These are phyloP conservation scores for Chelon labrosus DNA, from an alignment of 2,797 vertebrate species.

Conservation along the genomic window DNA sequence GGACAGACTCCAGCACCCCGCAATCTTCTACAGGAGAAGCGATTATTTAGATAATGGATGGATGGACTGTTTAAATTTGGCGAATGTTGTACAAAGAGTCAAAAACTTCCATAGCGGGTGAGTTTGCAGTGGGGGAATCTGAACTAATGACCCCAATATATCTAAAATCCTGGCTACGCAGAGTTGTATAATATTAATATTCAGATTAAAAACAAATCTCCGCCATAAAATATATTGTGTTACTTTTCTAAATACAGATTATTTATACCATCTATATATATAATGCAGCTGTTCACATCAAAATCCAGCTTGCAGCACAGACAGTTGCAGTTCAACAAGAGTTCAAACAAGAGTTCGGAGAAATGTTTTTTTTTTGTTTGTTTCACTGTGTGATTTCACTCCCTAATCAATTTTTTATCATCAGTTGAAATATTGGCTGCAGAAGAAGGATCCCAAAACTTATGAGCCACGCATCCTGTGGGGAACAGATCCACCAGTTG, in stretches of 20 bases:
- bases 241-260: too few relatives aligned
- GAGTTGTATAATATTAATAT: too few relatives aligned
- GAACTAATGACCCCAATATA: background rate
- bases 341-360: conserved; percentile 52
- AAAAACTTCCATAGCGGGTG: background rate
- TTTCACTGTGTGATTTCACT: conserved; percentile 27
- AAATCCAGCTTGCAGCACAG: conserved; percentile 52
- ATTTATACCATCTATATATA: conserved; percentile 27
- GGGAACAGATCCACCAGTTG: conserved; percentile 42
- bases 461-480: background rate
- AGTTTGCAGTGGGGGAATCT: background rate
- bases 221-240: too few relatives aligned
- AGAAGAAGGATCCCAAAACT: conserved; percentile 22
- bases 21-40: too few relatives aligned
- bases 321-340: conserved; percentile 58
- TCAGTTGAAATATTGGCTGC: conserved; percentile 12
- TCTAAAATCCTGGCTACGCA: background rate
- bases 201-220: too few relatives aligned
- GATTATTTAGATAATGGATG: too few relatives aligned
- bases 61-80: too few relatives aligned
- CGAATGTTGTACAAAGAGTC: background rate
- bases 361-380: conserved; percentile 10
- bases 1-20: too few relatives aligned
- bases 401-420: conserved; percentile 39
- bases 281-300: conserved; percentile 44